phyloP scores from a whole-genome alignment of 2,113 vertebrate species.

The Lepus europaeus region DNA sequence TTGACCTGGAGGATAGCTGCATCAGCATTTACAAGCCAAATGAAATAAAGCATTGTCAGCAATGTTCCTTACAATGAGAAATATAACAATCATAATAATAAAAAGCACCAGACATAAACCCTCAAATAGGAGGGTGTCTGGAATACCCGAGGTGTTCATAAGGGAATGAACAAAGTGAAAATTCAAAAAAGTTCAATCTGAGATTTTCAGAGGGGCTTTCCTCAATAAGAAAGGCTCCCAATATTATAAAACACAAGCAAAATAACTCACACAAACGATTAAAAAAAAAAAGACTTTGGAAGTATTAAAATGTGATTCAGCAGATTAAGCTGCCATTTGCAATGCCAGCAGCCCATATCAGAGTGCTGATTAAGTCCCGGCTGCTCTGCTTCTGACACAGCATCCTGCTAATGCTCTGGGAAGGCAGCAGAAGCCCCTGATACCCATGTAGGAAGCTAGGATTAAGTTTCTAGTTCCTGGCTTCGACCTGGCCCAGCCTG shows the following conservation, averaged over 20 bases:
- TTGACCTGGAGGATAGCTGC: constrained; percentile 69
- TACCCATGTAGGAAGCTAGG: too few relatives aligned
- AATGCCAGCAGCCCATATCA: too few relatives aligned
- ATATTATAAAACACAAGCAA: neutral
- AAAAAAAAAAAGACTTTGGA: constrained; percentile 23
- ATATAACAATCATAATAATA: constrained; percentile 46
- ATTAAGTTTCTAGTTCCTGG: too few relatives aligned
- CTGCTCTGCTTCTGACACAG: too few relatives aligned
- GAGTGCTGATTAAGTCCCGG: too few relatives aligned
- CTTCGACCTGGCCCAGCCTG: too few relatives aligned
- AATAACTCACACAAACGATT: neutral
- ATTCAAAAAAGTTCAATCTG: constrained; percentile 47
- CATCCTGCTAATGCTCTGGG: too few relatives aligned
- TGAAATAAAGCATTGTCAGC: constrained; percentile 70
- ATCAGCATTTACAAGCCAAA: constrained; percentile 64
- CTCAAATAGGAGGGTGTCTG: neutral
- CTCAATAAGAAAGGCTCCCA: constrained; percentile 24
- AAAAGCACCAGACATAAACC: constrained; percentile 46
- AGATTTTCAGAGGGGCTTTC: constrained; percentile 30
- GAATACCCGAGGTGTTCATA: neutral
- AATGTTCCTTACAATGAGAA: constrained; percentile 35
- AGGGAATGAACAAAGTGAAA: constrained; percentile 50
- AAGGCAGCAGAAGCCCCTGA: too few relatives aligned
- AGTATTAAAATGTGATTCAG: neutral
- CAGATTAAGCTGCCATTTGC: too few relatives aligned